Evolutionary conservation across 2,113 vertebrate genomes (phyloP).

Genomic region (Strix uralensis): DNA sequence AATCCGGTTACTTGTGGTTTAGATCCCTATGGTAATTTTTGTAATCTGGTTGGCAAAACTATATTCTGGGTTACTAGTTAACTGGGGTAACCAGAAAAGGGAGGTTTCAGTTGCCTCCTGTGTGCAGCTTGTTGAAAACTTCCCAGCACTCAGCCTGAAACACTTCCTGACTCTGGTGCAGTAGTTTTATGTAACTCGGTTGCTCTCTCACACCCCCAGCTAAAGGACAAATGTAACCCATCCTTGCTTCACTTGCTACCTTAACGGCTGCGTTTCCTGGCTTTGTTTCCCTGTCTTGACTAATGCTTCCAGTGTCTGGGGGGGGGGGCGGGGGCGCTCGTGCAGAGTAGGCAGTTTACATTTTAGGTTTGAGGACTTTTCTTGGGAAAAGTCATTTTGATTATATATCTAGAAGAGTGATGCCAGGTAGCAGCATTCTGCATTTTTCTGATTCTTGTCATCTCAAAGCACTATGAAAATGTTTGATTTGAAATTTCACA

Average conservation of each 20-base stretch:
- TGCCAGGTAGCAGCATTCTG: not conserved
- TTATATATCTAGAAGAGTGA: not conserved
- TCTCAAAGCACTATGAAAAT: not conserved
- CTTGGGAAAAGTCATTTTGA: not conserved
- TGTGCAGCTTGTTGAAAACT: not conserved
- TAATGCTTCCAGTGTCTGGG: not conserved
- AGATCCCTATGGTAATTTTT: not conserved
- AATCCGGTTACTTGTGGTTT: not conserved
- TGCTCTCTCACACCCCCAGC: not conserved
- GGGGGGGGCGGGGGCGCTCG: rapidly evolving
- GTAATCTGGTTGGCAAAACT: not conserved
- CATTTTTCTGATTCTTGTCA: not conserved
- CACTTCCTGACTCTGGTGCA: conserved; percentile 2
- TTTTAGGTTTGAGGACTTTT: not conserved
- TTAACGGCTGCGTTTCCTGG: not conserved
- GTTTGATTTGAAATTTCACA: not conserved
- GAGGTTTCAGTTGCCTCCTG: conserved; percentile 7
- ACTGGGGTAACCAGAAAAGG: conserved; percentile 9
- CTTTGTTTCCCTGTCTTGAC: not conserved
- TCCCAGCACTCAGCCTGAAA: not conserved
- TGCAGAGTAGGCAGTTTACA: not conserved
- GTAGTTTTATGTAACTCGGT: conserved; percentile 23
- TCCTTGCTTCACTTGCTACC: not conserved
- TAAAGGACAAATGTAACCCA: conserved; percentile 5
- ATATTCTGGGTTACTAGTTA: conserved; percentile 44